Conservation (phyloP, 2,888 invertebrate species). For the Steinernema carpocapsae region DNA sequence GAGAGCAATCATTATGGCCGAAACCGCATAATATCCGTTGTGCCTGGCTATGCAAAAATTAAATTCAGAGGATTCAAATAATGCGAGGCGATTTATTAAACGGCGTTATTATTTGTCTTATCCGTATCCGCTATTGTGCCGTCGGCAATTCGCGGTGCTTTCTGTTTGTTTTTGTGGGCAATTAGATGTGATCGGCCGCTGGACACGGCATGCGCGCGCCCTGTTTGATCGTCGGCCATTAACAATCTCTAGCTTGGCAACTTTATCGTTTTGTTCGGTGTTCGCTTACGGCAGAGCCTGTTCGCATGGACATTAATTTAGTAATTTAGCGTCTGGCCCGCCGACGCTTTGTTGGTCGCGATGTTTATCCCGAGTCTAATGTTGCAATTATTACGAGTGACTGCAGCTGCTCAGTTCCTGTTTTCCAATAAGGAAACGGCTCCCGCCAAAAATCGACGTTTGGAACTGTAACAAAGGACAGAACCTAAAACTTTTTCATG, state of each 20-base stretch:
- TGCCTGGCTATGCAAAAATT: slow-evolving; percentile 14
- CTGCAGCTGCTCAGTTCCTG: not conserved
- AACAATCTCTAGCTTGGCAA: not conserved
- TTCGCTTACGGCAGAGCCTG: not conserved
- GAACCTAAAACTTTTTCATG: not conserved
- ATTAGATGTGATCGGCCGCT: slow-evolving; percentile 9
- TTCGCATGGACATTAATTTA: not conserved
- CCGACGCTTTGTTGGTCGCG: not conserved
- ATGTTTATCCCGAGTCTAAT: too few species aligned
- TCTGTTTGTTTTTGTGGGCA: slow-evolving; percentile 28
- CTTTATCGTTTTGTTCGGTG: not conserved
- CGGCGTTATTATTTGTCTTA: slow-evolving; percentile 17
- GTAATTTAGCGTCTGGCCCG: not conserved
- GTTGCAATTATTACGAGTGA: not conserved
- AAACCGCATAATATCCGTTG: slow-evolving; percentile 5
- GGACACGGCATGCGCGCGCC: not conserved
- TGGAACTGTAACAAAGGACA: not conserved
- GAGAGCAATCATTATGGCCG: not conserved
- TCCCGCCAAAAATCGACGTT: too few species aligned
- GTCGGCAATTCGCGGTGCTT: slow-evolving; percentile 16
- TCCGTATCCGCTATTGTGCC: slow-evolving; percentile 16
- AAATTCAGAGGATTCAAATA: slow-evolving; percentile 14
- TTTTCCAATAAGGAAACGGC: not conserved
- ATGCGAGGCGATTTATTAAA: slow-evolving; percentile 13
- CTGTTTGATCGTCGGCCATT: not conserved